Conservation (phyloP, 2,797 vertebrate species). For the Synaphobranchus kaupii region DNA sequence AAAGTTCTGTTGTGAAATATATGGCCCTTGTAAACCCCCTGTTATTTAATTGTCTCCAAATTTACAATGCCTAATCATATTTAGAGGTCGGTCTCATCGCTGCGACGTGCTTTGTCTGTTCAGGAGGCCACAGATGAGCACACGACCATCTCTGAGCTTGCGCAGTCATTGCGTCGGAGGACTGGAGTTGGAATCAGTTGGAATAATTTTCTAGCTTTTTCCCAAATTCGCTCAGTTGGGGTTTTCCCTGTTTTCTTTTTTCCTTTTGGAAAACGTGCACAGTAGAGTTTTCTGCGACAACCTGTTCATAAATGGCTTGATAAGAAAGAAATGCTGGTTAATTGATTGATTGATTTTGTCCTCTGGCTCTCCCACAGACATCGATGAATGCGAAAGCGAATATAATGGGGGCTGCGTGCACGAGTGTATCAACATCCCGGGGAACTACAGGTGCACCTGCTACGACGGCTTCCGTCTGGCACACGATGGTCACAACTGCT, state of each 20-base stretch:
- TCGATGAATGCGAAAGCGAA: constrained; percentile 79
- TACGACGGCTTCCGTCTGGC: constrained; percentile 96
- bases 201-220: not conserved
- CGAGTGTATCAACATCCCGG: constrained; percentile 93
- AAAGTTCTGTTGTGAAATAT: not conserved
- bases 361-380: constrained; percentile 58
- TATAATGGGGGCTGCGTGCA: constrained; percentile 92
- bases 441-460: constrained; percentile 95
- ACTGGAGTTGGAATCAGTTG: not conserved
- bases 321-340: not conserved
- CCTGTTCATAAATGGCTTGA: not conserved
- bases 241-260: not conserved
- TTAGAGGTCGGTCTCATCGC: not conserved
- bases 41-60: not conserved
- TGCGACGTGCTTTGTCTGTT: not conserved
- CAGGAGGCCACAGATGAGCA: not conserved
- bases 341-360: not conserved
- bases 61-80: not conserved
- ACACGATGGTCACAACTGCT: constrained; percentile 94
- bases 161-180: not conserved
- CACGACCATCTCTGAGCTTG: not conserved
- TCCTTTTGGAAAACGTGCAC: not conserved
- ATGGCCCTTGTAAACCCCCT: not conserved
- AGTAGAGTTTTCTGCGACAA: not conserved
- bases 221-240: not conserved